Base-by-base conservation (phyloP, 2,113 vertebrate species). In the Symphodus melops region DNA sequence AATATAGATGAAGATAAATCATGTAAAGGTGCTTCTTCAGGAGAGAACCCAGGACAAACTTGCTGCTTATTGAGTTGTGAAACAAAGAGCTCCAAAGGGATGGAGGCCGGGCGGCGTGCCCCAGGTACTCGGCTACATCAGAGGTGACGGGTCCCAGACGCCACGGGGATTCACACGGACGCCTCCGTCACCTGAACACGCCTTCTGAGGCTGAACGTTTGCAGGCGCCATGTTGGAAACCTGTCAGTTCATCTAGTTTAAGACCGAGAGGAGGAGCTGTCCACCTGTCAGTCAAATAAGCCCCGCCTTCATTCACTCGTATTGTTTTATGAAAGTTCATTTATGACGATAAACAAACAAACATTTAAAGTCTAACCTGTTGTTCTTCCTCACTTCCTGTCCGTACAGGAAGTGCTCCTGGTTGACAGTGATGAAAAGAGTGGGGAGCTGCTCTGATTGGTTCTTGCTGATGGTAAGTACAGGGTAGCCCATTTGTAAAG, bases 401-500 rank as follows among this genome's bases (percentile, higher is more conserved):
- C 96, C 95, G 73, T 98, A 99, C 91, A 99, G 93, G 90, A 99
- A 99, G 89, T 95, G 97, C 57, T 97, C 96, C 83, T 99, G 98
- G 72, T 75, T 95, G 90, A 99, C 93, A 55, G 90, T 90, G 90
- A 99, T 90, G 81, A 90, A 88, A 77, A 93, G 79, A 83, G 79
- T 95, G 1, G 78, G 77, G 2, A 87, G 88, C 55, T 91, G 88
- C 59, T 88, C 96, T 21, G 93, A 86, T 87, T 95, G 94, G 88
- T 98, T 97, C 94, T 96, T 96, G 88, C 94, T 93, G 90, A 99
- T 94, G 86, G 96, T 97, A 66, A 99, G 93, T 55, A 99, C 96
- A 9, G 98, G 98, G 86, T 99, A 99, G 23, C 98, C 98, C 98
- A 98, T 99, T 82, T 99, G 97, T 13, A 99, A 94, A 13, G 97